phyloP scores from a whole-genome alignment of 2,888 invertebrate genomes.

The Lithophane leautieri region DNA sequence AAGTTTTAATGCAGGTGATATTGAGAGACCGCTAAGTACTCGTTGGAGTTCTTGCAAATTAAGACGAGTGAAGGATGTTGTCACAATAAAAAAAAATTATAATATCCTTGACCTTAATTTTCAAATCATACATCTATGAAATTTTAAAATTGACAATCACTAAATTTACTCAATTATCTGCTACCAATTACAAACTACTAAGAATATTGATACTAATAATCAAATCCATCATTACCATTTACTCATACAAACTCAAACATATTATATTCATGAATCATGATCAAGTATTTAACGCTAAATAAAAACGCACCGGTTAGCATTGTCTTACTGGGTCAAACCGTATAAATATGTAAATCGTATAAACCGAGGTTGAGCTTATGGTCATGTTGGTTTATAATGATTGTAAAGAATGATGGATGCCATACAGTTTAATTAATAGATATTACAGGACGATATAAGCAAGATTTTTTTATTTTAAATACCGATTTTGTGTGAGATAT shows the following conservation, averaged over 20 bases:
- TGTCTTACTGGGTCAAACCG: constrained; percentile 63
- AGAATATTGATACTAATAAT: not conserved
- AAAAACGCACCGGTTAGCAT: constrained; percentile 58
- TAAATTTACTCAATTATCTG: too few relatives aligned
- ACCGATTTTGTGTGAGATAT: constrained; percentile 18
- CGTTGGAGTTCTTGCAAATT: not conserved
- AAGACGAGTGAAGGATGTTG: too few relatives aligned
- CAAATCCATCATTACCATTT: constrained; percentile 4
- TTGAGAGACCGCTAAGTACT: not conserved
- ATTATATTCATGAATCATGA: constrained; percentile 24
- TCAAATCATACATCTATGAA: not conserved
- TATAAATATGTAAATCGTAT: constrained; percentile 62
- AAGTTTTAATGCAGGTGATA: not conserved
- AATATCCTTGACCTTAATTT: constrained; percentile 7
- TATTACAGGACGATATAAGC: constrained; percentile 10
- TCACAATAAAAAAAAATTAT: not conserved
- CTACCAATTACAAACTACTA: not conserved
- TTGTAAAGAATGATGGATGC: constrained; percentile 31
- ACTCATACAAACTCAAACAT: constrained; percentile 21
- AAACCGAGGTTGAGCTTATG: constrained; percentile 47
- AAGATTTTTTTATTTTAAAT: constrained; percentile 26
- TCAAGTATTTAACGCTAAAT: constrained; percentile 24
- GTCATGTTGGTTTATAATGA: constrained; percentile 33
- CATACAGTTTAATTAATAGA: constrained; percentile 1
- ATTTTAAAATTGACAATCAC: not conserved